A percentile compares a stretch with the other conserved stretches of the same genome.
Conservation (phyloP, 37 sponge, comb jelly and placozoan species). For the Spongia lamella region DNA sequence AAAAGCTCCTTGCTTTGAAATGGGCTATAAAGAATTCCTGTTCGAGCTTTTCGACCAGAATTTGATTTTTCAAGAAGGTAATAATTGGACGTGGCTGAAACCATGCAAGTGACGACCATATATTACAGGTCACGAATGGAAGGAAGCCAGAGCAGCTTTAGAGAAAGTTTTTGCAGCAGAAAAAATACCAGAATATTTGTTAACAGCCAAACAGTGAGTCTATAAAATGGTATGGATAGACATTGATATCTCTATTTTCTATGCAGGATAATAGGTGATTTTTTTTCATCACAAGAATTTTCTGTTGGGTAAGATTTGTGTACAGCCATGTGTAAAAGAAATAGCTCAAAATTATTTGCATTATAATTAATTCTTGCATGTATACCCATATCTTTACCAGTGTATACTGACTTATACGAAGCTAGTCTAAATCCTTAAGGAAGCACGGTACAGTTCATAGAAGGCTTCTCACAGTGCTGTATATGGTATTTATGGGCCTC, state of each 20-base stretch:
- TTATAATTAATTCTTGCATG: too few relatives aligned
- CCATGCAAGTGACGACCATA: neutral
- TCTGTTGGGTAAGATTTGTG: too few relatives aligned
- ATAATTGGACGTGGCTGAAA: neutral
- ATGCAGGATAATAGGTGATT: neutral
- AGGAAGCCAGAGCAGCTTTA: slow-evolving; percentile 14
- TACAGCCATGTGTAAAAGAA: too few relatives aligned
- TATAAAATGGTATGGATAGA: neutral
- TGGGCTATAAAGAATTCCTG: slow-evolving; percentile 67
- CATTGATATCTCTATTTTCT: too few relatives aligned
- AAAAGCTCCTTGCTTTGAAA: slow-evolving; percentile 36
- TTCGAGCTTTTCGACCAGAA: slow-evolving; percentile 58
- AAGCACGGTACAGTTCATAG: too few relatives aligned
- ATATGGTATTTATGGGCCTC: too few relatives aligned
- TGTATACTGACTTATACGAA: too few relatives aligned
- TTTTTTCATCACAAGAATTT: too few relatives aligned
- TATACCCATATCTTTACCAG: too few relatives aligned
- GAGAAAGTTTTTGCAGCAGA: slow-evolving; percentile 33
- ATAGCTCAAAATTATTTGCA: too few relatives aligned
- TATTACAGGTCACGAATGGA: slow-evolving; percentile 53
- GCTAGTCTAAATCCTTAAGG: too few relatives aligned
- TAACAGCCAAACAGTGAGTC: slow-evolving; percentile 31
- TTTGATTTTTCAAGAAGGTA: slow-evolving; percentile 67
- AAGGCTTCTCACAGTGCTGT: too few relatives aligned
- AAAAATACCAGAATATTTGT: slow-evolving; percentile 7